Conservation (phyloP, 1,140 invertebrate genomes). For the Cecropterus lyciades region DNA sequence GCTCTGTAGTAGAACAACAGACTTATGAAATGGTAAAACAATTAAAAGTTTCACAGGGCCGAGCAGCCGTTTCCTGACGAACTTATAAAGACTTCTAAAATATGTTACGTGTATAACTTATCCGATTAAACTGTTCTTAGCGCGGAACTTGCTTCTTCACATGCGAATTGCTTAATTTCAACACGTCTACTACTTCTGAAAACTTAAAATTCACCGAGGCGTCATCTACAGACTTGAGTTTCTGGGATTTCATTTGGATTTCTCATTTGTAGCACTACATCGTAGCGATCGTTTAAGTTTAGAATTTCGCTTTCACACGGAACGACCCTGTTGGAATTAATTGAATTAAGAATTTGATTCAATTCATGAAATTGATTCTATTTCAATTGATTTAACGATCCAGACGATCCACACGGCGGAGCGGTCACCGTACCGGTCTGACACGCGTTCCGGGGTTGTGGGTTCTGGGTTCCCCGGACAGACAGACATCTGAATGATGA, state of each 20-base stretch:
- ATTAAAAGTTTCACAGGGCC: slow-evolving; percentile 57
- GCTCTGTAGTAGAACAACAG: slow-evolving; percentile 1
- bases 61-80: slow-evolving; percentile 37
- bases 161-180: slow-evolving; percentile 35
- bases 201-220: slow-evolving; percentile 16
- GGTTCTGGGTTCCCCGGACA: too few relatives aligned
- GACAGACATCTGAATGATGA: too few relatives aligned
- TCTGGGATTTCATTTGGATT: neutral
- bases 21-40: slow-evolving; percentile 65
- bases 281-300: too few relatives aligned
- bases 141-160: slow-evolving; percentile 34
- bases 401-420: too few relatives aligned
- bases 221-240: slow-evolving; percentile 11
- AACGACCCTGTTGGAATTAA: too few relatives aligned
- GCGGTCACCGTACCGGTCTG: too few relatives aligned
- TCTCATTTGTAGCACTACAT: too few relatives aligned
- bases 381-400: too few relatives aligned
- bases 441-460: too few relatives aligned
- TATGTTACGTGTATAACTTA: slow-evolving; percentile 45
- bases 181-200: slow-evolving; percentile 23
- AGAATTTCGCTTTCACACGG: too few relatives aligned
- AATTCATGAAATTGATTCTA: too few relatives aligned
- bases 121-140: slow-evolving; percentile 39
- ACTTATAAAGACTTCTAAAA: slow-evolving; percentile 52
- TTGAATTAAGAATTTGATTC: too few relatives aligned